These are phyloP conservation scores for Orthosia cruda DNA, from an alignment of 2,888 invertebrate species.

Conservation along the genomic window DNA sequence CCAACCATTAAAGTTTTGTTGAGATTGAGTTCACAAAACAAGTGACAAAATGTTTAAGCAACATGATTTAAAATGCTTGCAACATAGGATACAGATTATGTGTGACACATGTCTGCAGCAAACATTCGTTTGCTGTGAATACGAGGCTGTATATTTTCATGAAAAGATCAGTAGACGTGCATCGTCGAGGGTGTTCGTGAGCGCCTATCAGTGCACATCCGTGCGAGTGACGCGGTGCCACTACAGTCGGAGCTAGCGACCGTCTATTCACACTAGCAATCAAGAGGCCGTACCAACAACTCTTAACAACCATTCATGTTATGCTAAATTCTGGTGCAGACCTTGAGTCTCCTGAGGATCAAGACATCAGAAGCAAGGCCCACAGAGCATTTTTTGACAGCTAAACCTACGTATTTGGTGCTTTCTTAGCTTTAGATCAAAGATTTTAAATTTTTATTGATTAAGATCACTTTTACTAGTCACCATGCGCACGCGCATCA, in stretches of 20 bases:
- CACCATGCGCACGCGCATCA: not conserved
- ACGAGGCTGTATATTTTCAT: not conserved
- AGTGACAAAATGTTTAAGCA: no score
- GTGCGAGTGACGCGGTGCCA: constrained; percentile 70
- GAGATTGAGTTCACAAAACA: no score
- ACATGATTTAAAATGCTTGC: not conserved
- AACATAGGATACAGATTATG: not conserved
- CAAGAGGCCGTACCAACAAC: constrained; percentile 29
- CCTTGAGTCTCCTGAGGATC: not conserved
- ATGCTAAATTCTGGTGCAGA: not conserved
- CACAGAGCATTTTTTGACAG: no score
- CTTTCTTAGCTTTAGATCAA: no score
- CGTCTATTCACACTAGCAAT: constrained; percentile 67
- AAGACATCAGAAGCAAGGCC: no score
- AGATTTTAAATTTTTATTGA: no score
- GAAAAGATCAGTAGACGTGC: no score
- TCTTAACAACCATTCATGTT: constrained; percentile 3
- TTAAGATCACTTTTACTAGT: not conserved
- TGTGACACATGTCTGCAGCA: no score
- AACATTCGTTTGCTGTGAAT: not conserved
- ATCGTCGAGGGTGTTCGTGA: constrained; percentile 44
- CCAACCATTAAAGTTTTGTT: no score
- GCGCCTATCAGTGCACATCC: constrained; percentile 45
- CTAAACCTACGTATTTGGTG: no score
- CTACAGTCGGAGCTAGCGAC: constrained; percentile 68